Evolutionary conservation across 2,888 invertebrate genomes (phyloP).

Genomic region (Pinctada fucata): DNA sequence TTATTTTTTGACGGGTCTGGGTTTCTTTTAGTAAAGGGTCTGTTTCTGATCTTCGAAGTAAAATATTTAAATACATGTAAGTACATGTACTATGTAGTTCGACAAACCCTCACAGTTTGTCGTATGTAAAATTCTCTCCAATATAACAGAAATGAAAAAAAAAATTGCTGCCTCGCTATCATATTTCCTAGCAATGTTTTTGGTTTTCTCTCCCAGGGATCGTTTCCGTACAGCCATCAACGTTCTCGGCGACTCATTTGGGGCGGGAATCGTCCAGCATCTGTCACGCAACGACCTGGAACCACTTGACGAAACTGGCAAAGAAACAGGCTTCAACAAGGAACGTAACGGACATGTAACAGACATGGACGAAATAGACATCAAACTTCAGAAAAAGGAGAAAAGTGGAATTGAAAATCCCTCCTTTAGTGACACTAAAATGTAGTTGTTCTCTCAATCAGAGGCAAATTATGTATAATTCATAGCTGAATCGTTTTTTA

Average conservation of each 20-base stretch:
- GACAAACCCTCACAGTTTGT: too few species aligned
- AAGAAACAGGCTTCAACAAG: not conserved
- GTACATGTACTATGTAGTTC: too few species aligned
- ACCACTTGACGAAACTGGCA: conserved; percentile 18
- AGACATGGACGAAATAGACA: conserved; percentile 18
- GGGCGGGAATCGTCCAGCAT: conserved; percentile 56
- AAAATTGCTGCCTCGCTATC: too few species aligned
- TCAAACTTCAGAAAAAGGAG: not conserved
- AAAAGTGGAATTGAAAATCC: conserved; percentile 9
- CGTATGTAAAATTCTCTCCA: too few species aligned
- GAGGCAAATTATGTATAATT: too few species aligned
- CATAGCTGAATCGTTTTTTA: too few species aligned
- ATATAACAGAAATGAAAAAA: too few species aligned
- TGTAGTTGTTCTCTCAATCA: not conserved
- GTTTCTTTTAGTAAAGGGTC: too few species aligned
- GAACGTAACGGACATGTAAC: conserved; percentile 9
- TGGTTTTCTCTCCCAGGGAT: conserved; percentile 46
- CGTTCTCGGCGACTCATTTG: conserved; percentile 56
- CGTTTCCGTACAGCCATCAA: conserved; percentile 58
- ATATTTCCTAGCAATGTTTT: too few species aligned
- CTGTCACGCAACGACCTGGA: conserved; percentile 48
- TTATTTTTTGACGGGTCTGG: too few species aligned
- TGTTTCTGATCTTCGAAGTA: too few species aligned
- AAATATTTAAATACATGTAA: too few species aligned
- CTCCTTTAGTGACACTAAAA: not conserved